Conservation (phyloP, 2,888 invertebrate species). For the Aporophyla nigra region DNA sequence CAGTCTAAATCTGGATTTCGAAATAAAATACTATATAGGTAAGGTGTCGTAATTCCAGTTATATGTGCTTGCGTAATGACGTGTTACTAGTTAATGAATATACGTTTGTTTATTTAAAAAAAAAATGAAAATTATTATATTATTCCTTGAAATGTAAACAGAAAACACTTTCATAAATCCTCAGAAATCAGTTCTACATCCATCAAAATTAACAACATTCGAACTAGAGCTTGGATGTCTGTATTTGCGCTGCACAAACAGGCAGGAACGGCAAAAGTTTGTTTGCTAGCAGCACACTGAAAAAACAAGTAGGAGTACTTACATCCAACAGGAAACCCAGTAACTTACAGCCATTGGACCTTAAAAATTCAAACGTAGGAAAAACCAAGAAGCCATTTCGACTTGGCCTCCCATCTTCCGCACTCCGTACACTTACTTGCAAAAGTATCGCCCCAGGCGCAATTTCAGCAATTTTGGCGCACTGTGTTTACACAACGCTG, state of each 20-base stretch:
- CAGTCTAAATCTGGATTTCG: too few species aligned
- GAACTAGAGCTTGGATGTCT: not conserved
- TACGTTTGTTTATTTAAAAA: too few species aligned
- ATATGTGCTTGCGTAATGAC: too few species aligned
- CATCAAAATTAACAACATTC: conserved; percentile 38
- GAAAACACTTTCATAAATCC: not conserved
- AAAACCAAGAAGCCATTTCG: conserved; percentile 69
- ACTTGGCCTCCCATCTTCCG: conserved; percentile 49
- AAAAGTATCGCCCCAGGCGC: conserved; percentile 72
- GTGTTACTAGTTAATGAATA: too few species aligned
- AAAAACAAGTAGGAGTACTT: conserved; percentile 44
- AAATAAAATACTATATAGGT: too few species aligned
- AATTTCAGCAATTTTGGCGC: conserved; percentile 76
- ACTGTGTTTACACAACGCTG: conserved; percentile 75
- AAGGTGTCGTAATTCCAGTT: too few species aligned
- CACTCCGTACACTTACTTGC: conserved; percentile 66
- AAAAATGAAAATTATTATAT: too few species aligned
- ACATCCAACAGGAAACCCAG: conserved; percentile 36
- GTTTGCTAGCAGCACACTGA: conserved; percentile 29
- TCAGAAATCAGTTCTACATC: not conserved
- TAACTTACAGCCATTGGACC: conserved; percentile 54
- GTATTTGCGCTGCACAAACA: conserved; percentile 42
- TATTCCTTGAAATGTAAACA: not conserved
- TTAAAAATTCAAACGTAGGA: conserved; percentile 70
- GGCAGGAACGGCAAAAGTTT: conserved; percentile 18